Percentiles rank a stretch among this genome's conserved stretches.
Conservation (phyloP, 2,113 vertebrate genomes). For the Phrynocephalus versicolor region DNA sequence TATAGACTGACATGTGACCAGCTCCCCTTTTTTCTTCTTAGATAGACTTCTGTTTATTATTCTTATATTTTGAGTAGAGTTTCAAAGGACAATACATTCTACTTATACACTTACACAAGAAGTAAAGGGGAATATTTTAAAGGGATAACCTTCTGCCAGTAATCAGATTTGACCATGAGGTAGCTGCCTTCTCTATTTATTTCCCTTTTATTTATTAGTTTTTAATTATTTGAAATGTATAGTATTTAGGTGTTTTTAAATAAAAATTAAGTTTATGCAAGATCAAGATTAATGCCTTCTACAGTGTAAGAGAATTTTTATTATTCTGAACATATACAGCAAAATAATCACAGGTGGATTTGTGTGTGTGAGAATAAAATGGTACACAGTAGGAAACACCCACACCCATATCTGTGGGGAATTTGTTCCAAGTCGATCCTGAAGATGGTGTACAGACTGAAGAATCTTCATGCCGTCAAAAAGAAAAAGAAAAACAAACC, state of each 20-base stretch:
- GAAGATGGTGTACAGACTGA: constrained; percentile 9
- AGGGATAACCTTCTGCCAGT: background rate
- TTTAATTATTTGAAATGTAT: background rate
- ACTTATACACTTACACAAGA: background rate
- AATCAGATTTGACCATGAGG: too few relatives aligned
- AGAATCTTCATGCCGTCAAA: too few relatives aligned
- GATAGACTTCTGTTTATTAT: background rate
- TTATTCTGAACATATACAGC: constrained; percentile 45
- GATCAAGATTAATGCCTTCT: background rate
- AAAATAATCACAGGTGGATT: constrained; percentile 44
- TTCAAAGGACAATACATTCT: background rate
- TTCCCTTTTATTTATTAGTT: background rate
- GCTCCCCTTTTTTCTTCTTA: background rate
- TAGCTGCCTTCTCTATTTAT: too few relatives aligned
- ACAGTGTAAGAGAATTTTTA: background rate
- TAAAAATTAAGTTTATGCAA: background rate
- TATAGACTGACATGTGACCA: background rate
- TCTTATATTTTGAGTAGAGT: background rate
- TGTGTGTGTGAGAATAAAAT: too few relatives aligned
- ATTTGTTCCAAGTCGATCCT: background rate
- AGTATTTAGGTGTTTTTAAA: background rate
- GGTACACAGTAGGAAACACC: too few relatives aligned
- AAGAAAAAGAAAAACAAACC: too few relatives aligned
- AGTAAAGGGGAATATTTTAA: background rate
- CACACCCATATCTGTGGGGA: background rate